These are phyloP conservation scores for Thamnophis elegans DNA, from an alignment of 2,797 vertebrate genomes.

Conservation along the genomic window DNA sequence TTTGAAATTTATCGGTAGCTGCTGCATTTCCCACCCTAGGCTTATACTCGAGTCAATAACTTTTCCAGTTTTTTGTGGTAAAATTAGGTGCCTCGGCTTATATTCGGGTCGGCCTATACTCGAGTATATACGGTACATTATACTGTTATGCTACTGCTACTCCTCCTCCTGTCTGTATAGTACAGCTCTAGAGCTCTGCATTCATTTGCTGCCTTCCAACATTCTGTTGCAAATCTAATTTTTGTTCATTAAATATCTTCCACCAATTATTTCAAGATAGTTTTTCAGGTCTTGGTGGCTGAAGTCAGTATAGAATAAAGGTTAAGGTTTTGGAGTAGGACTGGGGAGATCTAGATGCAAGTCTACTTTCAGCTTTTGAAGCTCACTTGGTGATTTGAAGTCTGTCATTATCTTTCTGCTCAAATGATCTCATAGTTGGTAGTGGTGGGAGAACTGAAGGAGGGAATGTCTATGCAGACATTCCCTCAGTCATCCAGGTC, in stretches of 20 bases:
- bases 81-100: too few species aligned
- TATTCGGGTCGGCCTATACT: too few species aligned
- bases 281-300: background rate
- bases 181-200: constrained; percentile 38
- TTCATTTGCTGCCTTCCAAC: constrained; percentile 68
- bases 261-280: background rate
- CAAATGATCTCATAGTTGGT: background rate
- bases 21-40: too few species aligned
- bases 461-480: background rate
- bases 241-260: background rate
- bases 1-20: too few species aligned
- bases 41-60: too few species aligned
- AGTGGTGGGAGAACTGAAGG: background rate
- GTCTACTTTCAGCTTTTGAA: background rate
- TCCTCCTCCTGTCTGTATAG: constrained; percentile 70
- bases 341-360: background rate
- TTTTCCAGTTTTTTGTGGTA: too few species aligned
- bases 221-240: background rate
- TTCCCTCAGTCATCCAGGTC: too few species aligned
- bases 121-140: too few species aligned
- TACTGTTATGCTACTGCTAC: constrained; percentile 23
- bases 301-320: background rate
- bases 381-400: background rate
- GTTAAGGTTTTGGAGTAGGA: background rate
- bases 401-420: background rate